Base-by-base conservation (phyloP, 2,113 vertebrate genomes). In the Lathamus discolor region DNA sequence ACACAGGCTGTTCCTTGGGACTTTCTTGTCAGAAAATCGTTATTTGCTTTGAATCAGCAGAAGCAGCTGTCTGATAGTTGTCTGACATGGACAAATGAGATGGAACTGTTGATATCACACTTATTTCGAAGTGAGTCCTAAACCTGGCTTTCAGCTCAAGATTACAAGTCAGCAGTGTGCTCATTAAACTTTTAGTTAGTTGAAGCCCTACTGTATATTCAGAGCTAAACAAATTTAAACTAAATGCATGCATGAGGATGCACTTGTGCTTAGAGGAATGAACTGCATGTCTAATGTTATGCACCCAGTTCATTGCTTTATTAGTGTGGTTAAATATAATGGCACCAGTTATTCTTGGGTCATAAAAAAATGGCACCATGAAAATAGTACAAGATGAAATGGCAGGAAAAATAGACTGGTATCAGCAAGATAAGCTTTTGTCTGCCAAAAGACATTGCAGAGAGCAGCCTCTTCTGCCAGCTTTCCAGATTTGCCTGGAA, bases 21-120 rank as follows among this genome's bases (percentile, higher is more conserved):
- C 10, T 69, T 78, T 29, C 68, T 78, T 96, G 86, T 61, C 73
- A 92, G 86, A 80, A 95, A 88, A 78, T 90, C 59, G 13, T 69
- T 90, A 48, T 51, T 95, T 93, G 31, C 54, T 91, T 88, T 84
- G 73, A 70, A 39, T 68, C 39, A 92, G 9, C 57, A 61, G 67
- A 61, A 86, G 10, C 2, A 4, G 35, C 27, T 92, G 37, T 63
- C 83, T 88, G 37, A 80, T 52, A 8, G 59, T 41, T 88, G 52
- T 90, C 44, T 66, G 0, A 81, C 54, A 15, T 29, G 35, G 35
- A 55, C 29, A 91, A 69, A 82, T 31, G 72, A 28, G 13, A 64
- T 55, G 63, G 35, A 91, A 78, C 35, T 59, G 10, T 22, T 83
- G 46, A 11, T 83, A 75, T 10, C 52, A n/a, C 37, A 15, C 41